Base-by-base conservation (phyloP, 2,797 vertebrate species). In the Danionella dracula region DNA sequence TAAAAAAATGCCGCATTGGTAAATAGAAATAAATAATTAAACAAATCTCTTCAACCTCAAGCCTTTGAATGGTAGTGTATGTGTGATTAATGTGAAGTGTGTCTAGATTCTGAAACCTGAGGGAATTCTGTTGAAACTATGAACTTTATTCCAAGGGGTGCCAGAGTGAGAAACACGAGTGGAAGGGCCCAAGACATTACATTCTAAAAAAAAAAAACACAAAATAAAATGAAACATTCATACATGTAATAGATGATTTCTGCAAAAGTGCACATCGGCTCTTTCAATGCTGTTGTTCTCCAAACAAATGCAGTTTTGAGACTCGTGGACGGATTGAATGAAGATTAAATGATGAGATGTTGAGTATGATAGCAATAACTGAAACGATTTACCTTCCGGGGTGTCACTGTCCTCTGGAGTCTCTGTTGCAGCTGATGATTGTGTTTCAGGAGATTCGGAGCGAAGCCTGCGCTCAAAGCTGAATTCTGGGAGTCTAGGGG, bases 401-500 rank as follows among this genome's bases (percentile, higher is more conserved):
- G 82, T 78, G 15, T 83, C 73, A 0, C 82, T 87, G 55, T 84
- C 87, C 77, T 93, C 91, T 37, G 83, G 72, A 4, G 76, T 86
- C 67, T 87, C 81, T 0, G 77, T 64, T 27, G 82, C 83, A 1
- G 74, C 64, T 13, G 78, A 15, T 1, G 78, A 84, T 42, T 71
- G 46, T 2, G 83, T 82, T 32, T 82, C 83, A 1, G 6, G 82
- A 0, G 79, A 67, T 17, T 92, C 91, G 0, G 85, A 45, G 42
- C 83, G 58, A 12, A 83, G 86, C 20, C 79, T 87, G 75, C 86
- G 93, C 82, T 96, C 95, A 75, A 92, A 93, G 73, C 84, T 94
- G 77, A 95, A 94, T 63, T 98, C 94, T 65, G 93, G 92, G 58
- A 98, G 93, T 55, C 88, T 84, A 21, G 96, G 95, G 50, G 96